A percentile compares a stretch with the other conserved stretches of the same genome.
Evolutionary conservation across 2,113 vertebrate genomes (phyloP).

Genomic region (Dissostichus mawsoni): DNA sequence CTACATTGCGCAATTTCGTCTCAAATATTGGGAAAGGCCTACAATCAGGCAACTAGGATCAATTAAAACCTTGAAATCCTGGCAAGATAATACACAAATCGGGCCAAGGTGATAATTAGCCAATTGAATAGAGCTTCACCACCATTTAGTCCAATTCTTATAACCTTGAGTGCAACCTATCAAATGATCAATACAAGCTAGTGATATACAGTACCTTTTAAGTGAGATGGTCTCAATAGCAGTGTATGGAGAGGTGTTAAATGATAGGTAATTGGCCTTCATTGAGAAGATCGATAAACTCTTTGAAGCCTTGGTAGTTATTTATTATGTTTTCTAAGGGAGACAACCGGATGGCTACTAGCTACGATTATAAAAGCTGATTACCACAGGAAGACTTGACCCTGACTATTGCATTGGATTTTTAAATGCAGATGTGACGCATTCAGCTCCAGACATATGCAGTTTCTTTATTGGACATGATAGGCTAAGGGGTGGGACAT

Average conservation of each 20-base stretch:
- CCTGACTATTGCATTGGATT: neutral
- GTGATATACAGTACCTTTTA: conserved; percentile 4
- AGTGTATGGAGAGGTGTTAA: conserved; percentile 8
- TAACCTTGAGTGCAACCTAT: conserved; percentile 12
- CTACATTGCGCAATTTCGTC: neutral
- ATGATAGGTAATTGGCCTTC: conserved; percentile 23
- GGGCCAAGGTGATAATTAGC: conserved; percentile 10
- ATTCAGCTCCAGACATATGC: neutral
- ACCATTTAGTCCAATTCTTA: neutral
- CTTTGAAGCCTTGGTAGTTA: conserved; percentile 24
- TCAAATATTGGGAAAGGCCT: neutral
- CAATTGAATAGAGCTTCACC: neutral
- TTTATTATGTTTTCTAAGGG: conserved; percentile 7
- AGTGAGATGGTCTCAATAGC: conserved; percentile 7
- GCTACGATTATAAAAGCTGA: conserved; percentile 11
- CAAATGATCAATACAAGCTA: conserved; percentile 5
- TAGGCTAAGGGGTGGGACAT: too few species aligned
- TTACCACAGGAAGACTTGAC: neutral
- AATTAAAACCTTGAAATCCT: conserved; percentile 26
- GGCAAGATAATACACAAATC: neutral
- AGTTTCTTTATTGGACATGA: too few species aligned
- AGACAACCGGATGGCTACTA: conserved; percentile 6
- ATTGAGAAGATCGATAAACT: conserved; percentile 18
- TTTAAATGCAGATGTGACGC: neutral
- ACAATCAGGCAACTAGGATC: neutral